Evolutionary conservation across 2,888 invertebrate species (phyloP), one percentile per base, ranked within the genome.

Genomic region (Synergus itoensis): DNA sequence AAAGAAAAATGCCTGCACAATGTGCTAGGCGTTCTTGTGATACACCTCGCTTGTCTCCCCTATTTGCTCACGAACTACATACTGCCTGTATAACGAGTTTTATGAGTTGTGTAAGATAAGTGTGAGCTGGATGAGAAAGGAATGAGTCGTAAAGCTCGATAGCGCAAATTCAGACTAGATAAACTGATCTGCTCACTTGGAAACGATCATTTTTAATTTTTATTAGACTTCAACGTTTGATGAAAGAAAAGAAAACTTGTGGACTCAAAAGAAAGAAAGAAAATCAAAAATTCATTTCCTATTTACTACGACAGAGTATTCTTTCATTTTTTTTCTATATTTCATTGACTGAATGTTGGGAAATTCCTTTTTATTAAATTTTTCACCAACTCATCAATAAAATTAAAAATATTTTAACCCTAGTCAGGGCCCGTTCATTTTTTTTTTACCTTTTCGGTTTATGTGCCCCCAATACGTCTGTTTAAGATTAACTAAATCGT

Each of bases 81-180:
- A 80, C 79, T 80, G 81, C 82, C 79, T 80, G 67, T 79, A 81
- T 80, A 84, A 84, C 84, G 82, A 84, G 84, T 84, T 84, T 84
- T 84, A 84, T 84, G 84, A 84, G 82, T 84, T 82, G 84, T 80
- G 81, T 75, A 82, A 84, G 81, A 82, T 84, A 84, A 84, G 84
- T 84, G 80, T 82, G 81, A 80, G 79, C 81, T 80, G 80, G 77
- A 84, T 82, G 82, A 82, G 80, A 67, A 81, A 80, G 76, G 79
- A 84, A 84, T 84, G 82, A 82, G 81, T 84, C 82, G 82, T 82
- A 81, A 69, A 77, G 81, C 78, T 77, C 76, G 82, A 81, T 82
- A 81, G 81, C 79, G 77, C 78, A 83, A 43, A 45, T 69, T 18
- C 45, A 3, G 7, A 45, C 28, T 1, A 64, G 11, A 40, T 64